Conservation (phyloP, 2,888 invertebrate genomes). For the Chirona hameri region DNA sequence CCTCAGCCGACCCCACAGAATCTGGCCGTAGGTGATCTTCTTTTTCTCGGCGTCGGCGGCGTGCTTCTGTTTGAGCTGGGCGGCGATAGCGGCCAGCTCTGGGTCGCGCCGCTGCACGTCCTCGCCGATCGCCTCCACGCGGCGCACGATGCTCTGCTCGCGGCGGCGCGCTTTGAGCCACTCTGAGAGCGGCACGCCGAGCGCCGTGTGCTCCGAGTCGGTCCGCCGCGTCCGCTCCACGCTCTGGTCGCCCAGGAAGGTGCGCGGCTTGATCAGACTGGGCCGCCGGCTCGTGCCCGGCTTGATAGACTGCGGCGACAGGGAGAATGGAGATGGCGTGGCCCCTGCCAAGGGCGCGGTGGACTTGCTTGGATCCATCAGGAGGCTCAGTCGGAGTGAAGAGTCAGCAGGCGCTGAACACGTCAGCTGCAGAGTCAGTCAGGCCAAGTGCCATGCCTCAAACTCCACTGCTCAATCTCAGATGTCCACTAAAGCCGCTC, state of each 20-base stretch:
- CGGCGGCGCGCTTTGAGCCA: slow-evolving; percentile 12
- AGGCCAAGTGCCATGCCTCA: neutral
- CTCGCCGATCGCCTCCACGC: neutral
- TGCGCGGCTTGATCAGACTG: slow-evolving; percentile 1
- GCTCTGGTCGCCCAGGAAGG: neutral
- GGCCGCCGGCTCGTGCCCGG: neutral
- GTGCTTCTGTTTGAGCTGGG: neutral
- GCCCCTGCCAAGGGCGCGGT: neutral
- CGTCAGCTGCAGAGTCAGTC: neutral
- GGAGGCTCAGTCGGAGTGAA: neutral
- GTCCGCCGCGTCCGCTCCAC: neutral
- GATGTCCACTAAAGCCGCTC: no score
- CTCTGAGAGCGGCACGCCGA: neutral
- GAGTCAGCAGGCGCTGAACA: neutral
- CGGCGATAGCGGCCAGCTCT: neutral
- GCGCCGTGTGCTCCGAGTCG: slow-evolving; percentile 4
- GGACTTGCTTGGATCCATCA: neutral
- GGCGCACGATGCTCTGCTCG: neutral
- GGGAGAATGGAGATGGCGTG: neutral
- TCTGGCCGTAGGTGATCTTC: slow-evolving; percentile 25
- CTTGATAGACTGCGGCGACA: neutral
- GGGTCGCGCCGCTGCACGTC: neutral
- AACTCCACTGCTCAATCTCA: neutral
- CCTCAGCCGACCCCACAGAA: slow-evolving; percentile 26
- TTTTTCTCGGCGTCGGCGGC: neutral